Evolutionary conservation across 2,888 invertebrate genomes (phyloP), one percentile per base, ranked within the genome.

Genomic region (Phyllotreta striolata): DNA sequence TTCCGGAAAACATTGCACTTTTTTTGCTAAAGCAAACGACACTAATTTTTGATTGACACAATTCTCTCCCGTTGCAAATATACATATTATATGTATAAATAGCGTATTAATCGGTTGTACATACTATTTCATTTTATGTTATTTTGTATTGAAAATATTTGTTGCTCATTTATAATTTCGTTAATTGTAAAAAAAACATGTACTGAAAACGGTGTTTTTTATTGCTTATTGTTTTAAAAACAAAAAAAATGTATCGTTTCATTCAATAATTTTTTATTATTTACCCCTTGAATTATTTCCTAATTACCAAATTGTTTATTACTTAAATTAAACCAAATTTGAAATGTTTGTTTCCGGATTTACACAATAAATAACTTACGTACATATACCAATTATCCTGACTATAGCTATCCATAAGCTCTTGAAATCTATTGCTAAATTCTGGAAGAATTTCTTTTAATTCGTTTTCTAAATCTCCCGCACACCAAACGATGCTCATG

Each of bases 401-500:
- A 37, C 80, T 69, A 64, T 83, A 72, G 51, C 79, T 75, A 2
- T 73, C 68, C 41, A 81, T 72, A 55, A 83, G 73, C 41, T 81
- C 73, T 8, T 78, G 67, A 56, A 86, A 76, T 52, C 77, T 77
- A 7, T 77, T 67, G 76, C 86, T 85, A n/a, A 91, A 77, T 39
- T 81, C 72, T 0, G 85, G 81, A 64, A 89, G 74, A 66, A 85
- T 75, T 37, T 76, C 68, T 55, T 78, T 81, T 8, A 91, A 74
- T 65, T 84, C 76, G 14, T 81, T 74, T 72, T 85, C 84, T 69
- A 86, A 82, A 79, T 93, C 87, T 0, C 92, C 93, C 58, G 88
- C 82, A 65, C 88, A 86, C 93, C 95, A 96, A 8, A 90, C 83
- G 69, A 95, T 83, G 77, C 95, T 95, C 74, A 92, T 85, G 77